A percentile compares a stretch with the other conserved stretches of the same genome.
Evolutionary conservation across 2,888 invertebrate genomes (phyloP).

Genomic region (Leptopilina syphax): DNA sequence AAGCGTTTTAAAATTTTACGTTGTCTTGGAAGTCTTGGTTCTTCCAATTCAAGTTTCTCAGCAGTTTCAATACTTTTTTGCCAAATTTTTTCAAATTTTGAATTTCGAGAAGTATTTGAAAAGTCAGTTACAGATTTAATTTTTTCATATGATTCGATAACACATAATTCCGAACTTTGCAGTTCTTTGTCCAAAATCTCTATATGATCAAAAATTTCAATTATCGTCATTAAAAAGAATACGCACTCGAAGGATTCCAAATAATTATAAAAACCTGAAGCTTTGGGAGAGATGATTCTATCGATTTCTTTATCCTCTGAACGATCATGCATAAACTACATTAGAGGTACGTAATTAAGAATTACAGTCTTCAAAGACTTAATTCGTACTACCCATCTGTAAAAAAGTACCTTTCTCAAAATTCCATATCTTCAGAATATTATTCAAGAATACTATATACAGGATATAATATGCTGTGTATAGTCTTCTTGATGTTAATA

Average conservation of each 20-base stretch:
- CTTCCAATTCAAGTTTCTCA: background rate
- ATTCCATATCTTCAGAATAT: no score
- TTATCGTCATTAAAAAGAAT: slow-evolving; percentile 23
- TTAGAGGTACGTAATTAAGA: no score
- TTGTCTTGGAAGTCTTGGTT: slow-evolving; percentile 19
- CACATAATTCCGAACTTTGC: slow-evolving; percentile 43
- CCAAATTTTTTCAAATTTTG: slow-evolving; percentile 46
- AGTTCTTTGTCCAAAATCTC: slow-evolving; percentile 47
- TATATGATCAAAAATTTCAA: slow-evolving; percentile 45
- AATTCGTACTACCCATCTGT: no score
- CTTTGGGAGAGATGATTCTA: background rate
- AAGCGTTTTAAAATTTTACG: slow-evolving; percentile 40
- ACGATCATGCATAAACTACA: no score
- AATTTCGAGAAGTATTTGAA: slow-evolving; percentile 41
- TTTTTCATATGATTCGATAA: slow-evolving; percentile 44
- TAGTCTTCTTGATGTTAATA: no score
- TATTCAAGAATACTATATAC: no score
- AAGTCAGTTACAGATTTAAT: slow-evolving; percentile 41
- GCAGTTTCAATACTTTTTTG: background rate
- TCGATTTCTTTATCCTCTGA: background rate
- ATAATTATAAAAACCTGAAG: slow-evolving; percentile 7
- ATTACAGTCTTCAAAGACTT: no score
- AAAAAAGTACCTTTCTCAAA: no score
- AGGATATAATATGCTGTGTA: no score
- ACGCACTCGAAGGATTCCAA: slow-evolving; percentile 8